Conservation (phyloP, 1,140 invertebrate genomes). For the Caligus rogercresseyi region DNA sequence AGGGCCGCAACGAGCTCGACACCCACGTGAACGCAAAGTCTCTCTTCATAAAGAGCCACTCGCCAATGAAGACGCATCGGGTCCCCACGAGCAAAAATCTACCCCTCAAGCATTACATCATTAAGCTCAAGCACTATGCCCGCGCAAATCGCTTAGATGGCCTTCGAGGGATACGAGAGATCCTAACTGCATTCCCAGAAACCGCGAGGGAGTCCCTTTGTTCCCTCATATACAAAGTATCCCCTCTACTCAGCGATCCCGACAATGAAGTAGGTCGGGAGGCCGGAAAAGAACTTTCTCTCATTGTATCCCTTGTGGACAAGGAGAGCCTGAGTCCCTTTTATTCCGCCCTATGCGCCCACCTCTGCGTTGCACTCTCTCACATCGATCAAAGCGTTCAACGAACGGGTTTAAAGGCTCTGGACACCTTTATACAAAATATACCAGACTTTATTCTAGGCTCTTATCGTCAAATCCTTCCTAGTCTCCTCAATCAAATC, state of each 20-base stretch:
- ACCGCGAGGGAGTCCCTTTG: background rate
- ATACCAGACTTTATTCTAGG: background rate
- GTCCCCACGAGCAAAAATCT: background rate
- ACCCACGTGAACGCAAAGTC: background rate
- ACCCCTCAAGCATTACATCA: background rate
- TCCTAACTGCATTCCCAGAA: background rate
- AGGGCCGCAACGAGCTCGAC: background rate
- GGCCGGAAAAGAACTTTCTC: background rate
- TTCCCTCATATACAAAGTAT: background rate
- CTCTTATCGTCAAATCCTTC: background rate
- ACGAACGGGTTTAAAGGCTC: background rate
- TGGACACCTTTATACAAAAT: background rate
- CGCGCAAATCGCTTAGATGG: background rate
- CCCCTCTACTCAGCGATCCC: background rate
- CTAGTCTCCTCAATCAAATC: background rate
- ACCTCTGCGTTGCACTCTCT: background rate
- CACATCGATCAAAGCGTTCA: background rate
- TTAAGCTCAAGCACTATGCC: background rate
- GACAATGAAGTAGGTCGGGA: background rate
- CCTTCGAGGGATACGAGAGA: background rate
- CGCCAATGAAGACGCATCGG: background rate
- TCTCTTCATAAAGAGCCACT: background rate
- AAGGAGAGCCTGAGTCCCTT: background rate
- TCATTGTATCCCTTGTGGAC: background rate
- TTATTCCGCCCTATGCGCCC: background rate